Evolutionary conservation across 2,113 vertebrate species (phyloP).

Genomic region (Corvus cornix): DNA sequence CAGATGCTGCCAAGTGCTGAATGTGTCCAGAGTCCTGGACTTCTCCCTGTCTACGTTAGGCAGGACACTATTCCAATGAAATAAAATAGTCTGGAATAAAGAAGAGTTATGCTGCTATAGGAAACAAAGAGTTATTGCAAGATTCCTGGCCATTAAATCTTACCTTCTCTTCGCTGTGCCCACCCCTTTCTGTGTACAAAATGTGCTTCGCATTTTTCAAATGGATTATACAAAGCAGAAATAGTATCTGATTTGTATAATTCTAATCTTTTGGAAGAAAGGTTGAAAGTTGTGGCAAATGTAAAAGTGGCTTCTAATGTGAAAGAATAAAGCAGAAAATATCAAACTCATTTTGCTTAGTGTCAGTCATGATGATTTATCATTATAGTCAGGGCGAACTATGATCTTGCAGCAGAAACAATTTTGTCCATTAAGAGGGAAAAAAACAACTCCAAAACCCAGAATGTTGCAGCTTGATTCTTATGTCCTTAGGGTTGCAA

Average conservation of each 20-base stretch:
- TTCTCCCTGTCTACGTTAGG: not conserved
- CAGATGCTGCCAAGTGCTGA: not conserved
- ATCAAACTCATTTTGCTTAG: constrained; percentile 70
- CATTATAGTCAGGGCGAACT: constrained; percentile 54
- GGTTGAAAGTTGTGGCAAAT: constrained; percentile 58
- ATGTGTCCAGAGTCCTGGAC: not conserved
- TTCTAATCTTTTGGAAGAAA: constrained; percentile 47
- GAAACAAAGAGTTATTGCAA: not conserved
- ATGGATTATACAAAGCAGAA: constrained; percentile 33
- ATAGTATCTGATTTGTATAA: not conserved
- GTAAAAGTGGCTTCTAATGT: constrained; percentile 58
- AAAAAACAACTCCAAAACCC: not conserved
- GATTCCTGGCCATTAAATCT: not conserved
- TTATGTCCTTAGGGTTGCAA: constrained; percentile 75
- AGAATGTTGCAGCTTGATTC: constrained; percentile 72
- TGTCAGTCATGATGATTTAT: constrained; percentile 69
- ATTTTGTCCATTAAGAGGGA: constrained; percentile 67
- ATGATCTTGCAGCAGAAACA: constrained; percentile 69
- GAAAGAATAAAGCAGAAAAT: constrained; percentile 63
- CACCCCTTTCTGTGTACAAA: not conserved
- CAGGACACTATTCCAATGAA: not conserved
- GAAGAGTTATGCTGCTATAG: not conserved
- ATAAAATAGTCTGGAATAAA: not conserved
- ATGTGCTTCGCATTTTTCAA: not conserved
- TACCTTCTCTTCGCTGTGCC: not conserved